A percentile compares a stretch with the other conserved stretches of the same genome.
phyloP scores from a whole-genome alignment of 2,888 invertebrate genomes.

The Drosophila pegasa region DNA sequence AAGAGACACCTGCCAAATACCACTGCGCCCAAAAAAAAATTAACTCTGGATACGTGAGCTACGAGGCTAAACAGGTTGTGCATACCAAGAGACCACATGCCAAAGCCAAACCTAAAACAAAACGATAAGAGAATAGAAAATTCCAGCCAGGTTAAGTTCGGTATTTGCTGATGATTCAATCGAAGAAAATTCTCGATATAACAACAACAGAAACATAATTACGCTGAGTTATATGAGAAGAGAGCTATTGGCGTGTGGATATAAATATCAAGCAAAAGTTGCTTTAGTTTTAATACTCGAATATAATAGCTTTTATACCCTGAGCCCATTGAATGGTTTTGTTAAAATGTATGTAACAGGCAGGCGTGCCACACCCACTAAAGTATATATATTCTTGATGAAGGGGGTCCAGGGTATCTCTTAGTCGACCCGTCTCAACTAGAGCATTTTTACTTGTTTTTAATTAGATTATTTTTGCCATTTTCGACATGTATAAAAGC shows the following conservation, averaged over 20 bases:
- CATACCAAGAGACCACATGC: slow-evolving; percentile 24
- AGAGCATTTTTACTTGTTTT: too few relatives aligned
- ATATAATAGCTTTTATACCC: too few relatives aligned
- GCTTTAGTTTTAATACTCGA: background rate
- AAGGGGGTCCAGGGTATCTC: too few relatives aligned
- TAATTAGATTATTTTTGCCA: too few relatives aligned
- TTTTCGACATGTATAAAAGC: too few relatives aligned
- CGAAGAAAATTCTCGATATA: slow-evolving; percentile 16
- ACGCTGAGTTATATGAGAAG: slow-evolving; percentile 20
- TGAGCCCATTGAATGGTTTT: too few relatives aligned
- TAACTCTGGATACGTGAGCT: slow-evolving; percentile 71
- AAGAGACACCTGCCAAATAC: slow-evolving; percentile 71
- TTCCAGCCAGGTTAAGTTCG: slow-evolving; percentile 58
- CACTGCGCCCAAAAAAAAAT: slow-evolving; percentile 68
- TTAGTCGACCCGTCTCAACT: too few relatives aligned
- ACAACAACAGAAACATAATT: slow-evolving; percentile 11
- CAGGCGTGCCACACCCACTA: too few relatives aligned
- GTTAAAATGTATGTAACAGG: too few relatives aligned
- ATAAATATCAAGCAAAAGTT: background rate
- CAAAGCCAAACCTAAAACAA: slow-evolving; percentile 6
- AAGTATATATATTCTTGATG: too few relatives aligned
- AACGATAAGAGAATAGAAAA: slow-evolving; percentile 55
- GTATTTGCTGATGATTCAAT: slow-evolving; percentile 31
- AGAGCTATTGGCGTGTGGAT: slow-evolving; percentile 9
- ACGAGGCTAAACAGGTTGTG: slow-evolving; percentile 53